A percentile compares a stretch with the other conserved stretches of the same genome.
Evolutionary conservation across 2,113 vertebrate species (phyloP).

Genomic region (Malaclemys terrapin): DNA sequence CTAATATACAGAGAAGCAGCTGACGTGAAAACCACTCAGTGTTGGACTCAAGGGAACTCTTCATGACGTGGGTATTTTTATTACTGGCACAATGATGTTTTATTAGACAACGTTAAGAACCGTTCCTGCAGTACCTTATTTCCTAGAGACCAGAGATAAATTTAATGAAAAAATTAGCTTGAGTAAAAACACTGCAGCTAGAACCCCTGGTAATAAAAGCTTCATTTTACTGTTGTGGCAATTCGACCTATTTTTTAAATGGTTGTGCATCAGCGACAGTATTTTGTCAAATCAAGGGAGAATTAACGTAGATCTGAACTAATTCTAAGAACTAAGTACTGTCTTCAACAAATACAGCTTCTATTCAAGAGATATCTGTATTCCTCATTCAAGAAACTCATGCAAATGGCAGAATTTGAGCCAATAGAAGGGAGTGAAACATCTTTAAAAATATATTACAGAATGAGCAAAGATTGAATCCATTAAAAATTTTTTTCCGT

Average conservation of each 20-base stretch:
- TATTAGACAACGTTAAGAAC: neutral
- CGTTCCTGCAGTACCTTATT: conserved; percentile 13
- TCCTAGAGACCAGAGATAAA: neutral
- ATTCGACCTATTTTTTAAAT: neutral
- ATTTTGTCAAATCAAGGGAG: neutral
- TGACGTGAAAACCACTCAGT: neutral
- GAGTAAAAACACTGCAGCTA: neutral
- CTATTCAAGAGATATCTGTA: neutral
- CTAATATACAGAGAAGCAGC: neutral
- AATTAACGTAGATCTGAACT: neutral
- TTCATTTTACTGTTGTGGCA: neutral
- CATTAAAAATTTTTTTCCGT: neutral
- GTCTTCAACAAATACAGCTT: neutral
- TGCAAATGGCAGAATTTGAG: neutral
- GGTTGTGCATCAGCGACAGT: neutral
- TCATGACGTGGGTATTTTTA: neutral
- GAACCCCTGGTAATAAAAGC: conserved; percentile 28
- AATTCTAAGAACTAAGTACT: conserved; percentile 19
- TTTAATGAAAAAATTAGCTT: conserved; percentile 28
- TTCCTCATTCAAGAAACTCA: neutral
- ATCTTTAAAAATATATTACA: neutral
- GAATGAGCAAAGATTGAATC: neutral
- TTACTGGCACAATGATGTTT: conserved; percentile 23
- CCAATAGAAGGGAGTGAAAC: neutral
- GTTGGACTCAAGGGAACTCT: conserved; percentile 8